Conservation (phyloP, 35 echinoderm and acorn worm species). For the Apostichopus parvimensis region DNA sequence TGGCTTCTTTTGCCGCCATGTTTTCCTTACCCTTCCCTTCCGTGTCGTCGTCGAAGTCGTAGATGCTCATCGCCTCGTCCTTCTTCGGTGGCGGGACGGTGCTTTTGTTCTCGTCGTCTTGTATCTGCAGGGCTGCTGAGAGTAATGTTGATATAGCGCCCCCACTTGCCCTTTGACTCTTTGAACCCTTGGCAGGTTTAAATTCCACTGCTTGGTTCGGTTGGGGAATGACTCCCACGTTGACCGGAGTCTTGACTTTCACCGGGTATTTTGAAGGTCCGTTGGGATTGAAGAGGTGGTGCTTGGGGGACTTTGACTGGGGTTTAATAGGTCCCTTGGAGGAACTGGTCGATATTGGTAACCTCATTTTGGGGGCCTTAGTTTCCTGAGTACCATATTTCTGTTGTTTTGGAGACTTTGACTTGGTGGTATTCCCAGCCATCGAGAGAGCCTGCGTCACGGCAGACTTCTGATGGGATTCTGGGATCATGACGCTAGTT, state of each 20-base stretch:
- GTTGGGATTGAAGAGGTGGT: constrained; percentile 72
- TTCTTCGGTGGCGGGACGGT: constrained; percentile 47
- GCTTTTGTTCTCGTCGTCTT: constrained; percentile 39
- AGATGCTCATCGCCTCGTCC: constrained; percentile 68
- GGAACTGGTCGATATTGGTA: constrained; percentile 10
- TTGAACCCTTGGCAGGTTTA: constrained; percentile 58
- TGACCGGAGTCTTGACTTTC: constrained; percentile 53
- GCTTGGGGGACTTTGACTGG: constrained; percentile 74
- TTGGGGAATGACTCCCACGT: constrained; percentile 41
- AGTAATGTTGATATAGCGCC: constrained; percentile 40
- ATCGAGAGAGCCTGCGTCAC: constrained; percentile 16
- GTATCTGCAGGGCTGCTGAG: constrained; percentile 39
- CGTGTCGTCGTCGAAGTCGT: constrained; percentile 94
- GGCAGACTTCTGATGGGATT: constrained; percentile 18
- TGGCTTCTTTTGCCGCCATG: constrained; percentile 26
- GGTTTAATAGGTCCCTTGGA: constrained; percentile 30
- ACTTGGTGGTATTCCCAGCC: constrained; percentile 30
- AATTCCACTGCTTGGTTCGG: constrained; percentile 70
- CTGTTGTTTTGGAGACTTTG: constrained; percentile 75
- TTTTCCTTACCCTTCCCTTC: constrained; percentile 61
- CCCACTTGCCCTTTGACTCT: constrained; percentile 15
- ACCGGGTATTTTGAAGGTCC: constrained; percentile 64
- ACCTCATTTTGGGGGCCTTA: constrained; percentile 67
- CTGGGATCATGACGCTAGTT: constrained; percentile 29
- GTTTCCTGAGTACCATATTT: constrained; percentile 48